phyloP scores from a whole-genome alignment of 2,888 invertebrate genomes.

The Lochmaea crataegi region DNA sequence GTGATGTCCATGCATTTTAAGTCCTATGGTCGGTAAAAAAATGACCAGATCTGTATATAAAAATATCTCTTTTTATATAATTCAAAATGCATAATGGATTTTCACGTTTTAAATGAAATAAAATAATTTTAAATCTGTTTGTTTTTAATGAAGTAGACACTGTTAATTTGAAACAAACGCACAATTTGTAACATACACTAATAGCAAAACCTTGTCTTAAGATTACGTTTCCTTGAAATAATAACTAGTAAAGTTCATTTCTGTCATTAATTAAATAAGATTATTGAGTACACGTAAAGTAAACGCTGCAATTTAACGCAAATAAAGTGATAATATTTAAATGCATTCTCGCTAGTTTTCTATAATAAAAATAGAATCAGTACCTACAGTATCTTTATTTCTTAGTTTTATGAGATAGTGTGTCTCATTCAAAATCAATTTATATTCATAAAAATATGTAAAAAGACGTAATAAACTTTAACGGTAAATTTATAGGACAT shows the following conservation, averaged over 20 bases:
- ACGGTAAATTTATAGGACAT: neutral
- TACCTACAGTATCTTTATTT: neutral
- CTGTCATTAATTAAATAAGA: conserved; percentile 2
- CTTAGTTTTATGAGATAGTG: neutral
- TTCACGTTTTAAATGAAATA: neutral
- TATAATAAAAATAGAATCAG: neutral
- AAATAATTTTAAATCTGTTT: no score
- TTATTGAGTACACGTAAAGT: neutral
- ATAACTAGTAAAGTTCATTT: conserved; percentile 6
- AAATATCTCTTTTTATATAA: no score
- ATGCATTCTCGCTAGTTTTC: neutral
- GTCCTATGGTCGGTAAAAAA: no score
- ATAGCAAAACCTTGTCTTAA: conserved; percentile 13
- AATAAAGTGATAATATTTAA: neutral
- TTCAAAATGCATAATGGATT: neutral
- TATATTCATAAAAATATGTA: neutral
- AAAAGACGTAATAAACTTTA: neutral
- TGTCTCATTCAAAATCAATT: neutral
- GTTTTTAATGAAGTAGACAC: neutral
- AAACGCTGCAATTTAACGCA: conserved; percentile 1
- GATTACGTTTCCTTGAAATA: conserved; percentile 16
- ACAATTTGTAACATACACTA: conserved; percentile 10
- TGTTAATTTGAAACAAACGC: neutral
- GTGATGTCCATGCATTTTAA: no score
- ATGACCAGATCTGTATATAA: no score